phyloP scores from a whole-genome alignment of 37 sponge, comb jelly and placozoan genomes.

The Oopsacas minuta region DNA sequence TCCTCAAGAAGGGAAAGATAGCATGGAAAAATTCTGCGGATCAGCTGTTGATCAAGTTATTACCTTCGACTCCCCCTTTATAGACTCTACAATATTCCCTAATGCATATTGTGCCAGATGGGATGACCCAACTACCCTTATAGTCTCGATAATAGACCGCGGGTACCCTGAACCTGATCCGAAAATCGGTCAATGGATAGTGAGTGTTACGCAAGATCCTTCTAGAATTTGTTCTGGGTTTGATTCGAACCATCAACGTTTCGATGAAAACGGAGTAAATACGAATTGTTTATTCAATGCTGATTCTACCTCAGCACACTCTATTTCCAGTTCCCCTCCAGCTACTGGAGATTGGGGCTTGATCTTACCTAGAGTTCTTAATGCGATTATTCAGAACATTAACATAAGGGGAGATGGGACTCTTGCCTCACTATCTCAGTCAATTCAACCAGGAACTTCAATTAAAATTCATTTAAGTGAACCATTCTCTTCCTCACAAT shows the following conservation, averaged over 20 bases:
- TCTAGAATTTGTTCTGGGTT: conserved; percentile 59
- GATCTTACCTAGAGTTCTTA: conserved; percentile 35
- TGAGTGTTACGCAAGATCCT: conserved; percentile 25
- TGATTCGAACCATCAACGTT: conserved; percentile 25
- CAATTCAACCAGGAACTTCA: conserved; percentile 25
- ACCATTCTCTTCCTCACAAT: conserved; percentile 51
- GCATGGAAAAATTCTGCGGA: background rate
- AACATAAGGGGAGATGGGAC: conserved; percentile 15
- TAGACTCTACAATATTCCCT: conserved; percentile 18
- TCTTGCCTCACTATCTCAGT: background rate
- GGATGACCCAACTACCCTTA: conserved; percentile 29
- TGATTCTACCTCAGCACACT: conserved; percentile 27
- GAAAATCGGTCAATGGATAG: conserved; percentile 51
- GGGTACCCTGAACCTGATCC: conserved; percentile 74
- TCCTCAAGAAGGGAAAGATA: conserved; percentile 27
- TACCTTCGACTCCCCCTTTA: conserved; percentile 43
- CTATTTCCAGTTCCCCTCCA: conserved; percentile 31
- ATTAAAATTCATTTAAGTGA: conserved; percentile 36
- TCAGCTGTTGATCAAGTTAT: conserved; percentile 46
- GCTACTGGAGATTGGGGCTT: conserved; percentile 54
- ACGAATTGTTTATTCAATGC: conserved; percentile 46
- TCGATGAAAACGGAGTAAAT: background rate
- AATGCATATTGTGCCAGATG: conserved; percentile 41
- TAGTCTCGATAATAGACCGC: conserved; percentile 38
- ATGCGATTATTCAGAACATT: conserved; percentile 35